A percentile compares a stretch with the other conserved stretches of the same genome.
These are phyloP conservation scores for Ellobium chinense DNA, from an alignment of 2,888 invertebrate genomes.

Conservation along the genomic window DNA sequence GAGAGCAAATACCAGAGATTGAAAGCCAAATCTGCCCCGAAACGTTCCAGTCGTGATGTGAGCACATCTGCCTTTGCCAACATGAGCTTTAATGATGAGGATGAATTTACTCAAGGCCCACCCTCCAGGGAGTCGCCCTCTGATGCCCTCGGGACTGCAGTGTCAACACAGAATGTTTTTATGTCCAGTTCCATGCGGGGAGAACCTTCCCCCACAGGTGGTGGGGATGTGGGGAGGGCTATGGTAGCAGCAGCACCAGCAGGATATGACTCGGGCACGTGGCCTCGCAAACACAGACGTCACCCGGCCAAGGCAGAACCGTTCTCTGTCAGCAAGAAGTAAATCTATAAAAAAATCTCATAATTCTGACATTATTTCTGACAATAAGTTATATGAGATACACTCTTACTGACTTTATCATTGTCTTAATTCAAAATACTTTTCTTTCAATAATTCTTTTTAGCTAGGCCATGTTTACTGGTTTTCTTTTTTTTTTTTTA, in stretches of 20 bases:
- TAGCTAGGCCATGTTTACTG: too few relatives aligned
- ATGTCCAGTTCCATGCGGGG: constrained; percentile 58
- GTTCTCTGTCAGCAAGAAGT: constrained; percentile 67
- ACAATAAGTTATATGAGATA: too few relatives aligned
- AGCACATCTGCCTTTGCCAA: constrained; percentile 70
- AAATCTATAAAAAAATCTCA: too few relatives aligned
- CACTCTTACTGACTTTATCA: too few relatives aligned
- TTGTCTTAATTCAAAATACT: too few relatives aligned
- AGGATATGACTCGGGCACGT: constrained; percentile 69
- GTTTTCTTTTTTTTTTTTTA: too few relatives aligned
- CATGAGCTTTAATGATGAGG: constrained; percentile 75
- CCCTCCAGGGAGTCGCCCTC: constrained; percentile 40
- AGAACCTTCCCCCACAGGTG: constrained; percentile 52
- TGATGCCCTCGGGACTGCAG: background rate
- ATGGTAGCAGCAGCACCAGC: constrained; percentile 55
- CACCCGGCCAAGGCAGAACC: constrained; percentile 67
- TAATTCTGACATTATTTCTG: too few relatives aligned
- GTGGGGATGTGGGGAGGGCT: constrained; percentile 57
- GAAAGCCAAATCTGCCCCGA: constrained; percentile 31
- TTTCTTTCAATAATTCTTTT: too few relatives aligned
- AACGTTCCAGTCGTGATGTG: constrained; percentile 54
- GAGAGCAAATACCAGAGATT: constrained; percentile 48
- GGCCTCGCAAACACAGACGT: constrained; percentile 70
- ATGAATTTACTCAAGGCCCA: constrained; percentile 51
- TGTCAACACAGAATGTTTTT: constrained; percentile 51